Percentiles rank a stretch among this genome's conserved stretches.
Evolutionary conservation across 2,888 invertebrate genomes (phyloP).

Genomic region (Epirrhoe tristata): DNA sequence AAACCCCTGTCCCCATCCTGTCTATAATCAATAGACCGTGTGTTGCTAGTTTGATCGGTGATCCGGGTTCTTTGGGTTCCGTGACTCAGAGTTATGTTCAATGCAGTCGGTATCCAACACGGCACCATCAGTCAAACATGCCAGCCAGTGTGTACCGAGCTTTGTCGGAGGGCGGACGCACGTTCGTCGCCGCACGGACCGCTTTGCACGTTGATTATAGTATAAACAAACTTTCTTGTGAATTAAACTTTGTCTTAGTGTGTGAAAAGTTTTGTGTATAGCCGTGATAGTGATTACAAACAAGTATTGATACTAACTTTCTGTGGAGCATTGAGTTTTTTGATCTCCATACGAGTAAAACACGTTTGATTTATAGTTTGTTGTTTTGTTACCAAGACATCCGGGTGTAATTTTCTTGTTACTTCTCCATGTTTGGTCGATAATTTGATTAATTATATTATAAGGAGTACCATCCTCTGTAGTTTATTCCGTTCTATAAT

Average conservation of each 20-base stretch:
- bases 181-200: slow-evolving; percentile 49
- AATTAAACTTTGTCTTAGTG: slow-evolving; percentile 63
- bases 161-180: slow-evolving; percentile 67
- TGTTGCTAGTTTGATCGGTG: slow-evolving; percentile 68
- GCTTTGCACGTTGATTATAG: slow-evolving; percentile 59
- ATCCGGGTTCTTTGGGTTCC: slow-evolving; percentile 75
- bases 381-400: slow-evolving; percentile 81
- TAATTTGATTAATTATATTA: slow-evolving; percentile 44
- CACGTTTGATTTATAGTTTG: slow-evolving; percentile 78
- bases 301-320: slow-evolving; percentile 63
- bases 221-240: slow-evolving; percentile 70
- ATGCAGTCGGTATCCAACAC: slow-evolving; percentile 65
- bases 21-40: slow-evolving; percentile 68
- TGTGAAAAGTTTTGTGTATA: slow-evolving; percentile 60
- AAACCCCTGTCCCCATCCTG: slow-evolving; percentile 60
- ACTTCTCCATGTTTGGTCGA: slow-evolving; percentile 52
- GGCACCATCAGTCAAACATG: slow-evolving; percentile 56
- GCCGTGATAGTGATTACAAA: slow-evolving; percentile 59
- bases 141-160: slow-evolving; percentile 66
- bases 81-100: slow-evolving; percentile 71
- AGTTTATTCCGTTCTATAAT: slow-evolving; percentile 19
- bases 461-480: slow-evolving; percentile 42
- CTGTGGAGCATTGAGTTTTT: slow-evolving; percentile 58
- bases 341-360: slow-evolving; percentile 71
- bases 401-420: slow-evolving; percentile 69